These are phyloP conservation scores for Bicyclus anynana DNA, from an alignment of 1,140 invertebrate species.

Conservation along the genomic window DNA sequence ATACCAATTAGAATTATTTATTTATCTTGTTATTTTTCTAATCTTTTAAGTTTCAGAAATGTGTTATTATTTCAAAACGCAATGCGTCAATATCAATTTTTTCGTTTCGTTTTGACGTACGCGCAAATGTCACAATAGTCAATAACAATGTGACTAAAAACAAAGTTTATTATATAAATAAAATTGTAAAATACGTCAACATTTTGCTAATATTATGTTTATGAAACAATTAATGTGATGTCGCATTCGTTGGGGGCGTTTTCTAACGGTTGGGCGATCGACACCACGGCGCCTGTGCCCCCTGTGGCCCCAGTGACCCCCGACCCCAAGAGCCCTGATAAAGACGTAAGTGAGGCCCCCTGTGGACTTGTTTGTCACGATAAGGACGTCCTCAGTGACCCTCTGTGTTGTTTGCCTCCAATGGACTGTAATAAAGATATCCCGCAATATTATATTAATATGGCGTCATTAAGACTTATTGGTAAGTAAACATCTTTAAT, in stretches of 20 bases:
- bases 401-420: slow-evolving; percentile 29
- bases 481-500: slow-evolving; percentile 25
- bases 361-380: slow-evolving; percentile 64
- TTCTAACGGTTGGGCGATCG: slow-evolving; percentile 68
- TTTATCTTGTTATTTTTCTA: too few species aligned
- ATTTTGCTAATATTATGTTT: background rate
- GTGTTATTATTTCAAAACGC: background rate
- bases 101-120: background rate
- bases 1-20: too few species aligned
- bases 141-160: background rate
- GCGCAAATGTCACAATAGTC: background rate
- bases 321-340: slow-evolving; percentile 63
- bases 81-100: background rate
- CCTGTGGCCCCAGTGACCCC: slow-evolving; percentile 62
- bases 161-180: background rate
- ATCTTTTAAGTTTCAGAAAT: background rate
- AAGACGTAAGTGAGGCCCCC: slow-evolving; percentile 70
- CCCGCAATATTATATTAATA: slow-evolving; percentile 24
- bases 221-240: slow-evolving; percentile 41
- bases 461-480: slow-evolving; percentile 24
- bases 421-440: slow-evolving; percentile 11
- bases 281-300: slow-evolving; percentile 62
- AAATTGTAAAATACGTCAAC: slow-evolving; percentile 9
- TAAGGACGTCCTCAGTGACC: slow-evolving; percentile 53
- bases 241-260: slow-evolving; percentile 44